Percentiles rank a stretch among this genome's conserved stretches.
These are phyloP conservation scores for Stichopus chloronotus DNA, from an alignment of 35 echinoderm and acorn worm genomes.

Conservation along the genomic window DNA sequence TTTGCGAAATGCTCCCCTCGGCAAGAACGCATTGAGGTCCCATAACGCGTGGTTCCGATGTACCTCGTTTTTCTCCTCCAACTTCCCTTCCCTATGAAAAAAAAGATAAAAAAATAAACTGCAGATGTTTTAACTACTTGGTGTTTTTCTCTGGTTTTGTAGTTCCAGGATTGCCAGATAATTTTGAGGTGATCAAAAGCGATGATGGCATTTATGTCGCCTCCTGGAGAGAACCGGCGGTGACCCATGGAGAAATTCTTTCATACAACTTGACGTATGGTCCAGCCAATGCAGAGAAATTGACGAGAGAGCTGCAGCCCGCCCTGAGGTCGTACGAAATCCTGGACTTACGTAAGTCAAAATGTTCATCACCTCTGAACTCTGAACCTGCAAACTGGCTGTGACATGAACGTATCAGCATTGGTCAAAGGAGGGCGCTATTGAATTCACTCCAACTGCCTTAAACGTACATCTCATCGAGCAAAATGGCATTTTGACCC, in stretches of 20 bases:
- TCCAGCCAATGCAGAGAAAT: slow-evolving; percentile 29
- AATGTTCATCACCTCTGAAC: neutral
- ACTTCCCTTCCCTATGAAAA: neutral
- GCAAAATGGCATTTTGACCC: too few species aligned
- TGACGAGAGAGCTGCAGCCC: slow-evolving; percentile 58
- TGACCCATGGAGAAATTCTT: slow-evolving; percentile 74
- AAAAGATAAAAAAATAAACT: neutral
- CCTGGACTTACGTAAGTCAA: slow-evolving; percentile 71
- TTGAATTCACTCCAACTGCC: too few species aligned
- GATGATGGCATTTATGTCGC: slow-evolving; percentile 64
- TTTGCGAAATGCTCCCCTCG: too few species aligned
- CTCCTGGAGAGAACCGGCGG: slow-evolving; percentile 64
- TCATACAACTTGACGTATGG: slow-evolving; percentile 72
- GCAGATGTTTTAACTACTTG: neutral
- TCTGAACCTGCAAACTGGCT: too few species aligned
- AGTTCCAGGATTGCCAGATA: slow-evolving; percentile 81
- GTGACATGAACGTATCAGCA: too few species aligned
- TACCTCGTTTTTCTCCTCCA: too few species aligned
- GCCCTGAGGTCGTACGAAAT: slow-evolving; percentile 52
- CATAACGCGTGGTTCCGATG: too few species aligned
- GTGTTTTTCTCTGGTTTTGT: neutral
- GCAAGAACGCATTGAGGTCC: too few species aligned
- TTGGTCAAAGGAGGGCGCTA: too few species aligned
- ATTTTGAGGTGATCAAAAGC: slow-evolving; percentile 46
- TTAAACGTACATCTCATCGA: too few species aligned